Percentiles rank a stretch among this genome's conserved stretches.
Conservation (phyloP, 2,113 vertebrate species). For the Nibea albiflora region DNA sequence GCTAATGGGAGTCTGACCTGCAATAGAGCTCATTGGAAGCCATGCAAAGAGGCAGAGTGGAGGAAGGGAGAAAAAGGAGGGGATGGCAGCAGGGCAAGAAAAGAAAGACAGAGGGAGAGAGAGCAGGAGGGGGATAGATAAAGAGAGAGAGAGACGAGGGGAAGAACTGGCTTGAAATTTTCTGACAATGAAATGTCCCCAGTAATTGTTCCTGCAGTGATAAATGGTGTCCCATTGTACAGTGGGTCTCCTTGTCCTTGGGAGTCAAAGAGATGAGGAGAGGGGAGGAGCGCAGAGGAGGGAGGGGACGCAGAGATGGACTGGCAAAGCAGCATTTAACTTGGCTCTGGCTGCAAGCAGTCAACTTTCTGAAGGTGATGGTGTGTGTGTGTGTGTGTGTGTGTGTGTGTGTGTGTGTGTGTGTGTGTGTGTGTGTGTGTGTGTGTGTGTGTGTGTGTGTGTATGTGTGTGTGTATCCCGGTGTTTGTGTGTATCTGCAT, state of each 20-base stretch:
- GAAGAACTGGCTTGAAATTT: conserved; percentile 77
- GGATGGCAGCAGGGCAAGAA: conserved; percentile 34
- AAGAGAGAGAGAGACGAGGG: conserved; percentile 68
- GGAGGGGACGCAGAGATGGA: conserved; percentile 54
- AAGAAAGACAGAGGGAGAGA: conserved; percentile 34
- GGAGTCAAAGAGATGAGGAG: conserved; percentile 74
- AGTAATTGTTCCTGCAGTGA: conserved; percentile 82
- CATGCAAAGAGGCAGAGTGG: conserved; percentile 60
- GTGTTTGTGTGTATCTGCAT: conserved; percentile 1
- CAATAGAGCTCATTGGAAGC: conserved; percentile 71
- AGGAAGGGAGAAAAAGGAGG: conserved; percentile 29
- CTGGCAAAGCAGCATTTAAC: conserved; percentile 74
- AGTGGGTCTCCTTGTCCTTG: conserved; percentile 80
- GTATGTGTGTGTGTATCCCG: neutral
- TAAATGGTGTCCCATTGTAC: conserved; percentile 81
- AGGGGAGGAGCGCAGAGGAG: conserved; percentile 47
- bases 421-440: neutral
- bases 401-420: neutral
- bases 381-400: conserved; percentile 1
- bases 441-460: conserved; percentile 14
- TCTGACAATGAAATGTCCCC: conserved; percentile 83
- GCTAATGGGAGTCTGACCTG: conserved; percentile 82
- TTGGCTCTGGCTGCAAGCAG: conserved; percentile 55
- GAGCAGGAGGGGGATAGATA: conserved; percentile 55
- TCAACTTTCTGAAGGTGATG: conserved; percentile 72